Evolutionary conservation across 1,140 invertebrate species (phyloP), one percentile per base, ranked within the genome.

Genomic region (Neocloeon triangulifer): DNA sequence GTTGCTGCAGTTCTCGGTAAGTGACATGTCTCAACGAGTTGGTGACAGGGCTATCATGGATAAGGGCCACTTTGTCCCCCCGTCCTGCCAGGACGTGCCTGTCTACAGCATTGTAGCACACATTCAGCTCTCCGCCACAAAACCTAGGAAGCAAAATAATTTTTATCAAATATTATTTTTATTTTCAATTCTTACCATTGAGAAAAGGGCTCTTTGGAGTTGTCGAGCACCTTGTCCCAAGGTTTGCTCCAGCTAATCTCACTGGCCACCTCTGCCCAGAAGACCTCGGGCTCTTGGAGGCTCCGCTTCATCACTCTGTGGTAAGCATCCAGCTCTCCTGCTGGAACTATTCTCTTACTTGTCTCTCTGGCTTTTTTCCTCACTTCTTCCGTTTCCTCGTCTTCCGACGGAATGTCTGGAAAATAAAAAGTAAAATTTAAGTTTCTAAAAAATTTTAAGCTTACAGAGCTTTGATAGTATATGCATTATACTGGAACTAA

Each of bases 51-150:
- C 80, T 88, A 48, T 94, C 86, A 43, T 91, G 75, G 22, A 92
- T 80, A 3, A 95, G 52, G 0, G 86, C 86, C 1, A 70, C 51
- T 48, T 76, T 70, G 2, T 71, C 62, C 0, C 82, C 85, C 5
- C 64, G 56, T 1, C 84, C 85, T 1, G 62, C 65, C 9, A 64
- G 58, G 1, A 92, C 76, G 55, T 94, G 88, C 5, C 85, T 61
- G 49, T 95, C 88, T 2, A 94, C 55, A 1, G 82, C 77, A 54
- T 94, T 94, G 59, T 89, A 80, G 49, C 82, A 89, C 1, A 84
- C 81, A 41, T 88, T 94, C 43, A 91, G 49, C 55, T 91, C 73
- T 4, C 85, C 86, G 2, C 80, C 85, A 1, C 73, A 67, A 59
- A 78, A 89, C 75, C 76, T 79, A 20, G 28, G 15, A 33, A 32